phyloP scores from a whole-genome alignment of 2,797 vertebrate species.

The Sylvia borin region DNA sequence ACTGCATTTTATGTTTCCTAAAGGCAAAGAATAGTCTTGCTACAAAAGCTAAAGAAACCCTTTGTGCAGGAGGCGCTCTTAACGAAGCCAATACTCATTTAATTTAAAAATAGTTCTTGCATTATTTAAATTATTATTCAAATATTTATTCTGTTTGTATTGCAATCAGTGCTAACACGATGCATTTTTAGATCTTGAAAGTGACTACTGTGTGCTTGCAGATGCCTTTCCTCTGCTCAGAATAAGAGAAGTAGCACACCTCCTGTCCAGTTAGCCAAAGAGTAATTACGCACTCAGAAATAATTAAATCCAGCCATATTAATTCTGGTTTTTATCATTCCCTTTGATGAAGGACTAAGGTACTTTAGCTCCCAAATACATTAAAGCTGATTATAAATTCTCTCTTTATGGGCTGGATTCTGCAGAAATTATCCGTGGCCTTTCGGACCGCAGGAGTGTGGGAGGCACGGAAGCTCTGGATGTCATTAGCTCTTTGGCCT shows the following conservation, averaged over 20 bases:
- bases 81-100: constrained; percentile 23
- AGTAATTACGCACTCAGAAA: constrained; percentile 70
- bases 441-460: constrained; percentile 17
- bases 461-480: constrained; percentile 20
- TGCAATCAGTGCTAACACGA: neutral
- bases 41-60: constrained; percentile 6
- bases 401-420: constrained; percentile 61
- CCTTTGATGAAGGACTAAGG: constrained; percentile 74
- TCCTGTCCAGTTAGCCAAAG: constrained; percentile 54
- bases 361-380: constrained; percentile 71
- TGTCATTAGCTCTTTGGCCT: constrained; percentile 42
- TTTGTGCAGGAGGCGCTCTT: neutral
- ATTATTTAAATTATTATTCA: constrained; percentile 59
- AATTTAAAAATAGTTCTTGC: constrained; percentile 11
- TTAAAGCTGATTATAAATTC: constrained; percentile 74
- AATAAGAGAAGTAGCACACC: constrained; percentile 12
- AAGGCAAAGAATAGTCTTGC: constrained; percentile 42
- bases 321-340: constrained; percentile 69
- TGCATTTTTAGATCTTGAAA: neutral
- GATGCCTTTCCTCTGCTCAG: neutral
- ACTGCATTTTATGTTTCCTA: constrained; percentile 50
- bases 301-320: constrained; percentile 70
- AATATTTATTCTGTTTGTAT: constrained; percentile 23
- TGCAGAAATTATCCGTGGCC: constrained; percentile 62
- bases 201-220: neutral